Conservation (phyloP, 2,113 vertebrate genomes). For the Strix aluco region DNA sequence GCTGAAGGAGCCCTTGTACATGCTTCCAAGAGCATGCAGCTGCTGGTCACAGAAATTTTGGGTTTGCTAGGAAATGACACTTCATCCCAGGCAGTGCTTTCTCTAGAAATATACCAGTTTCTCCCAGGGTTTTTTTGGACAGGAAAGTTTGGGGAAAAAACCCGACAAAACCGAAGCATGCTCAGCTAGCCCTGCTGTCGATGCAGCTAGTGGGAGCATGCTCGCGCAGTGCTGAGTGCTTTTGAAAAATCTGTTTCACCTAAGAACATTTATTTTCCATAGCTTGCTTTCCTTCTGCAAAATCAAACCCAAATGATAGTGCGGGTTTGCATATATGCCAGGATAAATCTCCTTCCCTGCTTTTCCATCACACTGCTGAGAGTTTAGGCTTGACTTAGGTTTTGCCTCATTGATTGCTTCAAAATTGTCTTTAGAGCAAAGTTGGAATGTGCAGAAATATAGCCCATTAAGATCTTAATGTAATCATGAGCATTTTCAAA, state of each 20-base stretch:
- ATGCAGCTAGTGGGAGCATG: not conserved
- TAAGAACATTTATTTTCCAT: not conserved
- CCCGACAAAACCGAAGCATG: not conserved
- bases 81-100: not conserved
- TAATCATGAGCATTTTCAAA: not conserved
- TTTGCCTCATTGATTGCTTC: not conserved
- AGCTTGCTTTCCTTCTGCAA: not conserved
- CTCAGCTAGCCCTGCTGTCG: not conserved
- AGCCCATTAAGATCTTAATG: slow-evolving; percentile 28
- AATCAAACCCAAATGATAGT: not conserved
- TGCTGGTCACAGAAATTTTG: not conserved
- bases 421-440: slow-evolving; percentile 8
- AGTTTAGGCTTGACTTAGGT: not conserved
- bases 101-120: not conserved
- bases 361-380: not conserved
- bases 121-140: not conserved
- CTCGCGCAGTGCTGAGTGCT: fast-evolving
- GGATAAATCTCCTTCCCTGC: not conserved
- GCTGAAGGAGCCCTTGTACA: not conserved
- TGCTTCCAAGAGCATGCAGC: not conserved
- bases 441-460: slow-evolving; percentile 14
- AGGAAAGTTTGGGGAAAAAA: not conserved
- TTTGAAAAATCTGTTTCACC: not conserved
- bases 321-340: not conserved
- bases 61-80: not conserved